These are phyloP conservation scores for Hylia prasina DNA, from an alignment of 2,113 vertebrate species.

Conservation along the genomic window DNA sequence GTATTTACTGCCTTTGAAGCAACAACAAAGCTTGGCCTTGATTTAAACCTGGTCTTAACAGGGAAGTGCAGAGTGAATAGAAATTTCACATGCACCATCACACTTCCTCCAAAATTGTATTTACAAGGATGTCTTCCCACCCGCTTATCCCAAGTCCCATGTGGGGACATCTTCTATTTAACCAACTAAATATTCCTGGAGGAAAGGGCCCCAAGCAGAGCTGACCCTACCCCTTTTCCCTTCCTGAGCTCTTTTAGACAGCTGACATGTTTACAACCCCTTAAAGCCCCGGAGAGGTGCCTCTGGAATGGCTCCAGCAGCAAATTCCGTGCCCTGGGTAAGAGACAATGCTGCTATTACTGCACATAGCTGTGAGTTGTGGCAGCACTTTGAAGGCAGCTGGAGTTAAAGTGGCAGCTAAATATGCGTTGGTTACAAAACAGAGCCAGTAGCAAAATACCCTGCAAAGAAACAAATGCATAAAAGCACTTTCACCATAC, in stretches of 20 bases:
- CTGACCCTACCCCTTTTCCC: background rate
- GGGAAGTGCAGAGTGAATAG: background rate
- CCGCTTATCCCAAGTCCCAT: background rate
- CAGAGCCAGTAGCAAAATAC: background rate
- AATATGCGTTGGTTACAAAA: background rate
- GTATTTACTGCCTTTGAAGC: background rate
- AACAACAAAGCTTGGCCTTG: background rate
- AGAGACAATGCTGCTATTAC: background rate
- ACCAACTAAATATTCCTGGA: background rate
- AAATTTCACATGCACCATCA: background rate
- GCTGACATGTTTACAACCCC: background rate
- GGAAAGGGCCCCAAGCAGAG: background rate
- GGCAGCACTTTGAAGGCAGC: background rate
- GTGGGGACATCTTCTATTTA: background rate
- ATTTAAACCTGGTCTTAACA: background rate
- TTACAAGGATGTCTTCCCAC: background rate
- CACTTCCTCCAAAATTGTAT: background rate
- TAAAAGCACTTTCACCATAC: background rate
- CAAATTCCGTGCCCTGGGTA: background rate
- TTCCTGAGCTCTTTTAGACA: background rate
- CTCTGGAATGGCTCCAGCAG: background rate
- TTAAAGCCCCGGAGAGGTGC: background rate
- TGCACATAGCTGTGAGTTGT: background rate
- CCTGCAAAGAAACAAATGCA: background rate
- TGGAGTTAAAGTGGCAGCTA: background rate